Percentiles rank a stretch among this genome's conserved stretches.
phyloP scores from a whole-genome alignment of 2,797 vertebrate species.

The Lagodon rhomboides region DNA sequence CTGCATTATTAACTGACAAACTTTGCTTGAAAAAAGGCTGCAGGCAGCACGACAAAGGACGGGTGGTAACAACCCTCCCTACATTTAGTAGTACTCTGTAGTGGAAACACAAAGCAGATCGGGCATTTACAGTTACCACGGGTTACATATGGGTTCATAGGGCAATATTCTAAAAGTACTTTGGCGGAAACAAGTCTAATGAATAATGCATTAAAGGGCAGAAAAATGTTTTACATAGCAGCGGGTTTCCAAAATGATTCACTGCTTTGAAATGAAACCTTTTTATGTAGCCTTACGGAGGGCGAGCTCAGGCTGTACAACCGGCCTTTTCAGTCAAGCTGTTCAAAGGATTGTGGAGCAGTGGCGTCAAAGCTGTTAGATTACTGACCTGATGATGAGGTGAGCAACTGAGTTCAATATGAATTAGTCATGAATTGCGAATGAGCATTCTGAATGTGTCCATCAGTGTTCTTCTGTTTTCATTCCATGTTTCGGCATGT shows the following conservation, averaged over 20 bases:
- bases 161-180: too few relatives aligned
- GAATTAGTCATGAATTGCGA: background rate
- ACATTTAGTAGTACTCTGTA: too few relatives aligned
- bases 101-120: too few relatives aligned
- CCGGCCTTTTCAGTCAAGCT: background rate
- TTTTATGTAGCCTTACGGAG: background rate
- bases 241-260: background rate
- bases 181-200: too few relatives aligned
- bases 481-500: constrained; percentile 1
- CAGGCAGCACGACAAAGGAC: too few relatives aligned
- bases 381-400: constrained; percentile 14
- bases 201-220: background rate
- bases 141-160: too few relatives aligned
- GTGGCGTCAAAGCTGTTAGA: background rate
- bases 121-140: too few relatives aligned
- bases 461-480: background rate
- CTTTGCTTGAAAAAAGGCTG: too few relatives aligned
- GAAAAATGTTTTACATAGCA: background rate
- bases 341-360: background rate
- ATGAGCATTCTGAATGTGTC: background rate
- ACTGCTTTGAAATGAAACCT: background rate
- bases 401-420: constrained; percentile 6
- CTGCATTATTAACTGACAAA: too few relatives aligned
- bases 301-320: background rate
- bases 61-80: too few relatives aligned